Evolutionary conservation across 2,113 vertebrate species (phyloP).

Genomic region (Corvus hawaiiensis): DNA sequence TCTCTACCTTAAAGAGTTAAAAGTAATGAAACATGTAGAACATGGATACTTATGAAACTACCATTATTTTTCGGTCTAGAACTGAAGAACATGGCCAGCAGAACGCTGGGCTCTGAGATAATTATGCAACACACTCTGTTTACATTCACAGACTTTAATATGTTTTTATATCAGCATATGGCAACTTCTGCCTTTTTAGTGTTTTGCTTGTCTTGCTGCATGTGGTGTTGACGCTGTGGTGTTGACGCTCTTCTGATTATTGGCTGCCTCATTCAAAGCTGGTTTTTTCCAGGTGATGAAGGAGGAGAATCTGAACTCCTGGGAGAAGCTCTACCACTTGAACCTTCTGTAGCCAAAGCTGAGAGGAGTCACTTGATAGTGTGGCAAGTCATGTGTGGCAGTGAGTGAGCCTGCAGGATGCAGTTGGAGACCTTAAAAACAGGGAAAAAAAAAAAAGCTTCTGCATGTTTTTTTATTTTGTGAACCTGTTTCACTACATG

Average conservation of each 20-base stretch:
- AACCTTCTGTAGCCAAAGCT: constrained; percentile 90
- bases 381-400: constrained; percentile 87
- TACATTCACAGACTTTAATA: not conserved
- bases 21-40: not conserved
- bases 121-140: not conserved
- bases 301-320: constrained; percentile 83
- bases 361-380: constrained; percentile 98
- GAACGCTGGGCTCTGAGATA: not conserved
- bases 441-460: constrained; percentile 10
- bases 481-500: constrained; percentile 69
- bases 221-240: not conserved
- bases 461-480: constrained; percentile 76
- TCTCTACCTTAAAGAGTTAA: not conserved
- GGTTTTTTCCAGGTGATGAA: constrained; percentile 83
- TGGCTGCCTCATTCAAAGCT: not conserved
- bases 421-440: constrained; percentile 23
- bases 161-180: not conserved
- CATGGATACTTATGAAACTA: not conserved
- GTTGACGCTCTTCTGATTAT: not conserved
- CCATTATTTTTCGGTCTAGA: not conserved
- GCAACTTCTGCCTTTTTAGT: not conserved
- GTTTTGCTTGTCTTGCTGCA: not conserved
- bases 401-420: constrained; percentile 71
- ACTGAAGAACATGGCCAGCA: not conserved
- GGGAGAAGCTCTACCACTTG: constrained; percentile 83